These are phyloP conservation scores for Melanostigma gelatinosum DNA, from an alignment of 2,113 vertebrate species.

Conservation along the genomic window DNA sequence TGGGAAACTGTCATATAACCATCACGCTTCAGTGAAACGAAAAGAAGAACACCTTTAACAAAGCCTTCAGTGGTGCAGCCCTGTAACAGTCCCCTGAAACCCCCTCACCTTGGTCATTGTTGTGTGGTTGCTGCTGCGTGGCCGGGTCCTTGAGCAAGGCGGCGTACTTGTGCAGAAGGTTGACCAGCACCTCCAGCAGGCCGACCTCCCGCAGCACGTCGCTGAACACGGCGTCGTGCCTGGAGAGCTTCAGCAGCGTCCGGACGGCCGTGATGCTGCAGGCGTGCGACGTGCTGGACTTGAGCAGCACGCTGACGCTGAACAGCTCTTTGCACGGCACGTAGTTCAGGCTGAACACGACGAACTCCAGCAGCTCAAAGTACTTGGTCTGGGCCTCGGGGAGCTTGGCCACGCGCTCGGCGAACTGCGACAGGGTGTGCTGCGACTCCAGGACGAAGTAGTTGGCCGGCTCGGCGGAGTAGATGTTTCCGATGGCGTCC, in stretches of 20 bases:
- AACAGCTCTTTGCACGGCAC: conserved; percentile 99
- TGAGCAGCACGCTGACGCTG: conserved; percentile 96
- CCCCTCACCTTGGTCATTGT: conserved; percentile 89
- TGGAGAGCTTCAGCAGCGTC: conserved; percentile 91
- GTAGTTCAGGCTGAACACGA: conserved; percentile 97
- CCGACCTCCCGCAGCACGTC: conserved; percentile 98
- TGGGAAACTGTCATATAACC: too few relatives aligned
- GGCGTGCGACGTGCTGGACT: conserved; percentile 90
- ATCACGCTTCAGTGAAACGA: too few relatives aligned
- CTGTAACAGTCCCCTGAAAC: not conserved
- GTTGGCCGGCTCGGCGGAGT: conserved; percentile 93
- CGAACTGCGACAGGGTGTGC: conserved; percentile 95
- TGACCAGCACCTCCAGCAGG: conserved; percentile 97
- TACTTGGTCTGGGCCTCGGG: conserved; percentile 95
- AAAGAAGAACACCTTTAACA: not conserved
- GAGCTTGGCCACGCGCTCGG: conserved; percentile 92
- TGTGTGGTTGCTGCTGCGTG: conserved; percentile 61
- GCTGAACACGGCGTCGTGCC: conserved; percentile 95
- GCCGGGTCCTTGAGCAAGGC: conserved; percentile 96
- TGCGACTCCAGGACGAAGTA: conserved; percentile 98
- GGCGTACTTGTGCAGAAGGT: conserved; percentile 98
- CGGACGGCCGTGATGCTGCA: conserved; percentile 93
- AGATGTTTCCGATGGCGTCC: conserved; percentile 95
- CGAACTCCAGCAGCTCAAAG: conserved; percentile 97
- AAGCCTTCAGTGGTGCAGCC: not conserved